Percentiles rank a stretch among this genome's conserved stretches.
Evolutionary conservation across 2,113 vertebrate genomes (phyloP).

Genomic region (Equus quagga): DNA sequence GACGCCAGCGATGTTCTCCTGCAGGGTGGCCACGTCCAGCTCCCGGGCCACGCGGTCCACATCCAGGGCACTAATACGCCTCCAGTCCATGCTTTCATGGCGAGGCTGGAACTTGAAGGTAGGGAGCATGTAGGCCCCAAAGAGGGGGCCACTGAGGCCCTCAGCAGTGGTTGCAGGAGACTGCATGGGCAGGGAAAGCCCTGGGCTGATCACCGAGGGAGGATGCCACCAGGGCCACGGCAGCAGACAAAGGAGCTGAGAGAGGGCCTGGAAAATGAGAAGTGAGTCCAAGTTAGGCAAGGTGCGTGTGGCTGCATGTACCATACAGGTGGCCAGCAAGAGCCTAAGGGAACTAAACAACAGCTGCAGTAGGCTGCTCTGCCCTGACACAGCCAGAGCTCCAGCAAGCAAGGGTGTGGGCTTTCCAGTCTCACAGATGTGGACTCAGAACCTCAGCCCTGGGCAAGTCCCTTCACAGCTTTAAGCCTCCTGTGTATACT

Average conservation of each 20-base stretch:
- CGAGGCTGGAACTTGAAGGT: constrained; percentile 87
- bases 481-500: neutral
- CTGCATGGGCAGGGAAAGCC: constrained; percentile 54
- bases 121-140: neutral
- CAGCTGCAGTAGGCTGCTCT: accelerated
- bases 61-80: constrained; percentile 85
- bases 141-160: neutral
- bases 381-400: accelerated
- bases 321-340: neutral
- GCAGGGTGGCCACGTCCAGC: constrained; percentile 85
- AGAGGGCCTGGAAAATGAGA: constrained; percentile 71
- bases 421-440: neutral
- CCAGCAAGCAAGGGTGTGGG: too few relatives aligned
- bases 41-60: constrained; percentile 88
- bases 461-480: neutral
- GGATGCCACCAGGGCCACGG: constrained; percentile 17
- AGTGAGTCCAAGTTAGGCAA: neutral
- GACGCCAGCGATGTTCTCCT: constrained; percentile 84
- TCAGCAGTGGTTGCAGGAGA: neutral
- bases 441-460: neutral
- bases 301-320: accelerated
- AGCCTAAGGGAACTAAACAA: neutral
- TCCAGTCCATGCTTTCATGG: constrained; percentile 85
- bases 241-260: constrained; percentile 51
- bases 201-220: neutral